Base-by-base conservation (phyloP, 2,113 vertebrate species). In the Callaeas wilsoni region DNA sequence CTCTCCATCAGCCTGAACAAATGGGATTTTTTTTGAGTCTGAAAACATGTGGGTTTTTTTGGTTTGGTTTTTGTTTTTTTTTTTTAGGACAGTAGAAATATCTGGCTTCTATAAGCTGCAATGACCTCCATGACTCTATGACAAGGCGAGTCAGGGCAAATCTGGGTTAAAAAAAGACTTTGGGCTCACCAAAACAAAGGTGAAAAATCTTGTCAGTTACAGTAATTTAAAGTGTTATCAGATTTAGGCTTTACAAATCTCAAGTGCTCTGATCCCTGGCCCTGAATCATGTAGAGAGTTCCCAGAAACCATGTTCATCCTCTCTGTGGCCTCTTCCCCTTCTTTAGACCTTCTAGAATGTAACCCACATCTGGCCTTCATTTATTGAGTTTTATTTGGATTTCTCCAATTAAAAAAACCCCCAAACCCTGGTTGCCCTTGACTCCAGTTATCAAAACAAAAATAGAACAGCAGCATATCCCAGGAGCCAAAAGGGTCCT, bases 371-470 rank as follows among this genome's bases (percentile, higher is more conserved):
- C 90, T 95, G 91, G 85, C 74, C 52, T 84, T 95, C 82, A 94
- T 94, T 95, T 93, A 53, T 4, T 33, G 53, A 49, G 74, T 52
- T 93, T 85, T 85, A 81, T 90, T 96, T 81, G 46, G 55, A 88
- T 81, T 95, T 94, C 55, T 91, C 27, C 42, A 86, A 70, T 23
- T 33, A 13, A 39, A 44, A 76, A n/a, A 56, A 39, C 23, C 3
- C 4, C 0, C n/a, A 86, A 76, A 42, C 10, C n/a, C 76, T 81
- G 35, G 64, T 89, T 92, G 76, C 49, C 86, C 89, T 90, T 92
- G 89, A 94, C 92, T 94, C 44, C 92, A 70, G 82, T 94, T 93
- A 94, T 80, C 82, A 94, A 94, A 96, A 93, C 90, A 95, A 83
- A 95, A 94, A 85, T 39, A 85, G 67, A 96, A 55, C 42, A 77